phyloP scores from a whole-genome alignment of 1,140 invertebrate species.

The Paraescarpia echinospica region DNA sequence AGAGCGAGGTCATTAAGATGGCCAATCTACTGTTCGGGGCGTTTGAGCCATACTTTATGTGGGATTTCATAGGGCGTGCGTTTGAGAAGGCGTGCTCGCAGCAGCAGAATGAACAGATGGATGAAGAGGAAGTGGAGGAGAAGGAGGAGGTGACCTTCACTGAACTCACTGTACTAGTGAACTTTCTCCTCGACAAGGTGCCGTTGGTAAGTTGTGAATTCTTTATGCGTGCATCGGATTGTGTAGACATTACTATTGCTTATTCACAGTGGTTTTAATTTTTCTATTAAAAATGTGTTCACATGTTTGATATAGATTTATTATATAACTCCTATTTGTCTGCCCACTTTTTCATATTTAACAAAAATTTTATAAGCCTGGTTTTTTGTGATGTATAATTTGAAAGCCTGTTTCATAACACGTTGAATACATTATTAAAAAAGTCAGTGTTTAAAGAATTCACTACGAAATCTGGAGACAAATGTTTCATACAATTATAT shows the following conservation, averaged over 20 bases:
- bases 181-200: conserved; percentile 78
- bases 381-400: background rate
- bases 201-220: conserved; percentile 62
- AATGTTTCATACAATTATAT: background rate
- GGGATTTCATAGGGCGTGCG: conserved; percentile 77
- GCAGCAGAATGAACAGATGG: conserved; percentile 15
- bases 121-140: conserved; percentile 17
- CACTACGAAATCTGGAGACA: background rate
- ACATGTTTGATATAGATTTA: background rate
- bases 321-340: background rate
- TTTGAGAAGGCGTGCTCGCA: conserved; percentile 68
- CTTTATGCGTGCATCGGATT: background rate
- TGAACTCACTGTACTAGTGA: conserved; percentile 70
- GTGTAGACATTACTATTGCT: background rate
- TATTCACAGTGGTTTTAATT: background rate
- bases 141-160: conserved; percentile 9
- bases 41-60: conserved; percentile 82
- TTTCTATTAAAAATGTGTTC: no score
- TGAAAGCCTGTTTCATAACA: no score
- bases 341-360: background rate
- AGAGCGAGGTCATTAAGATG: conserved; percentile 71
- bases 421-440: background rate
- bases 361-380: background rate
- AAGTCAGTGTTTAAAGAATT: background rate
- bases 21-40: conserved; percentile 84